Percentiles rank a stretch among this genome's conserved stretches.
Evolutionary conservation across 2,797 vertebrate genomes (phyloP).

Genomic region (Lithobates sylvaticus): DNA sequence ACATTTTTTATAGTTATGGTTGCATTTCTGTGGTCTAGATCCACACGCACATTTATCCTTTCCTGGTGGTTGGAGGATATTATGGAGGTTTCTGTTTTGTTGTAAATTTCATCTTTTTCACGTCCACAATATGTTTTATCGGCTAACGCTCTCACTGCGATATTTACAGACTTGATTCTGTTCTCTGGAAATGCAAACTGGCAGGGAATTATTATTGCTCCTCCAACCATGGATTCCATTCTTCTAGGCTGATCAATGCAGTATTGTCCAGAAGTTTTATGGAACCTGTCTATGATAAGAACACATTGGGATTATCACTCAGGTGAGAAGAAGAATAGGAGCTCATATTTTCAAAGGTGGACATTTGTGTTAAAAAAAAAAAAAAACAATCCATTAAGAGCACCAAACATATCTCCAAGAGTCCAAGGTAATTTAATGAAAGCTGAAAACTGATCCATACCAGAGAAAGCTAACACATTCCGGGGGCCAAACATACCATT

Average conservation of each 20-base stretch:
- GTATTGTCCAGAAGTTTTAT: background rate
- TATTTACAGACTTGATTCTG: background rate
- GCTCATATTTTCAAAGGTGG: no score
- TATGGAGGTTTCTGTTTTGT: no score
- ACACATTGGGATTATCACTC: background rate
- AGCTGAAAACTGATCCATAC: no score
- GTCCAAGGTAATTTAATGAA: no score
- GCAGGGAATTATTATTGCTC: constrained; percentile 2
- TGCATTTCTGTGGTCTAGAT: background rate
- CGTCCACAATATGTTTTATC: background rate
- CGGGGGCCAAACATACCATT: no score
- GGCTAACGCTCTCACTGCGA: background rate
- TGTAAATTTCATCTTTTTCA: background rate
- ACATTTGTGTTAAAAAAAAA: no score
- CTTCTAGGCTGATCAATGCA: background rate
- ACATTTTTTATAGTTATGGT: background rate
- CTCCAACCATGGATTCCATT: background rate
- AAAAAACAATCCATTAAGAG: no score
- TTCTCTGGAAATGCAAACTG: background rate
- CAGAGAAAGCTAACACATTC: no score
- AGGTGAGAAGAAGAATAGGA: no score
- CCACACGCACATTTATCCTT: background rate
- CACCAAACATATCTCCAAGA: no score
- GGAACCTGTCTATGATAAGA: background rate
- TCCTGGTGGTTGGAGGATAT: background rate